These are phyloP conservation scores for Chironomus riparius DNA, from an alignment of 2,888 invertebrate species.

Conservation along the genomic window DNA sequence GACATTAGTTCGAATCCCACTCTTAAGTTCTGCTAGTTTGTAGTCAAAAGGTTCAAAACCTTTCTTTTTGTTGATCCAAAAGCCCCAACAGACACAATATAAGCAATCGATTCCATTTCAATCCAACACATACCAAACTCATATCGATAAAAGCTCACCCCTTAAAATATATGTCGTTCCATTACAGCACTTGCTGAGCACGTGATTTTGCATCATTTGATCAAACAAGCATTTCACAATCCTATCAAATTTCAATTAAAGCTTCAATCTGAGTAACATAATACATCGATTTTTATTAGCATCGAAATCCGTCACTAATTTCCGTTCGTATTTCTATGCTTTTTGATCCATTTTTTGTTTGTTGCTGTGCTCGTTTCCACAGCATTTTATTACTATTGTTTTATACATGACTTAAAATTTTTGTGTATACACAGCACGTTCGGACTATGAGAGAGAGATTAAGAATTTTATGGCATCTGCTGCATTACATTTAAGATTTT, in stretches of 20 bases:
- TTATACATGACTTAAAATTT: neutral
- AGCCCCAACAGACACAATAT: no score
- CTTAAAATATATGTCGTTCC: neutral
- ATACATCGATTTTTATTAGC: neutral
- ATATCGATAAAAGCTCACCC: neutral
- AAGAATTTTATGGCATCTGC: neutral
- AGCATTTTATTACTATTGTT: neutral
- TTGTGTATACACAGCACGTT: neutral
- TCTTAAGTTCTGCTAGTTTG: no score
- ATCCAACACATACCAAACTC: no score
- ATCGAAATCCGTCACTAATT: neutral
- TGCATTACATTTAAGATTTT: neutral
- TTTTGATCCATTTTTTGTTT: neutral
- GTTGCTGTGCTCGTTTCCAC: neutral
- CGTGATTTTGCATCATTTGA: neutral
- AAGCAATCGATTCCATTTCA: neutral
- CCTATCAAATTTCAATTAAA: slow-evolving; percentile 25
- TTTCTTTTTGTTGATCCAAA: no score
- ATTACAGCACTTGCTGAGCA: neutral
- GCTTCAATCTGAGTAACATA: neutral
- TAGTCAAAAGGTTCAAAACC: no score
- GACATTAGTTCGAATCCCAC: no score
- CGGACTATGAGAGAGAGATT: neutral
- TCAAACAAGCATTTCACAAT: neutral
- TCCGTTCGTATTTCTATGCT: neutral